phyloP scores from a whole-genome alignment of 1,140 invertebrate species.

The Pogonus chalceus region DNA sequence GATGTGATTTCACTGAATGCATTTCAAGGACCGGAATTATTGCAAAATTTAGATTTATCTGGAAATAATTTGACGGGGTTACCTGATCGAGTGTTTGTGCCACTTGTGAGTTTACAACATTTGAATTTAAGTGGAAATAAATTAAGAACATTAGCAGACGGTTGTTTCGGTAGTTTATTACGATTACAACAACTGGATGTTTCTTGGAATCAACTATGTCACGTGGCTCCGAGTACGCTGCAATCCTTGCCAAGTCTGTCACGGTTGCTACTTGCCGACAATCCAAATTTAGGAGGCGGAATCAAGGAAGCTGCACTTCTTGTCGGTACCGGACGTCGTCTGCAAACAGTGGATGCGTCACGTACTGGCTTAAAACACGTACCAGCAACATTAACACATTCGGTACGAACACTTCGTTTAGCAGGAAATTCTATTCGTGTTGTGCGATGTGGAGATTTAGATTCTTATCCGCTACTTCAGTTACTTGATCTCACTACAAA shows the following conservation, averaged over 20 bases:
- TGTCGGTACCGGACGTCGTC: constrained; percentile 54
- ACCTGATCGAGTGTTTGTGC: constrained; percentile 43
- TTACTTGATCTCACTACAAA: constrained; percentile 75
- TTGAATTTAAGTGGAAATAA: constrained; percentile 62
- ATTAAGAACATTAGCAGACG: constrained; percentile 44
- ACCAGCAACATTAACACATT: constrained; percentile 73
- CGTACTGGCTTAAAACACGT: constrained; percentile 66
- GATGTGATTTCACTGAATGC: constrained; percentile 39
- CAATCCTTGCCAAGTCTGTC: constrained; percentile 64
- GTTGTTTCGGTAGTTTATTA: constrained; percentile 51
- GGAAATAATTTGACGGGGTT: constrained; percentile 51
- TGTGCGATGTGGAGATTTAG: constrained; percentile 74
- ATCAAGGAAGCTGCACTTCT: constrained; percentile 50
- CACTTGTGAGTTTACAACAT: constrained; percentile 51
- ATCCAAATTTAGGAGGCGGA: constrained; percentile 47
- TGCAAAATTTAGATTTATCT: constrained; percentile 50
- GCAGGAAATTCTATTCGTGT: constrained; percentile 53
- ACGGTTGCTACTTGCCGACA: constrained; percentile 64
- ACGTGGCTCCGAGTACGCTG: constrained; percentile 59
- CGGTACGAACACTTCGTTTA: constrained; percentile 67
- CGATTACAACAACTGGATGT: constrained; percentile 69
- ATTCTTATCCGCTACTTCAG: constrained; percentile 76
- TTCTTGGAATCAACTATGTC: constrained; percentile 62
- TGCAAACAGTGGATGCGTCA: constrained; percentile 74
- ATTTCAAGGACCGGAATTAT: constrained; percentile 36